Evolutionary conservation across 2,888 invertebrate genomes (phyloP).

Genomic region (Timandra comae): DNA sequence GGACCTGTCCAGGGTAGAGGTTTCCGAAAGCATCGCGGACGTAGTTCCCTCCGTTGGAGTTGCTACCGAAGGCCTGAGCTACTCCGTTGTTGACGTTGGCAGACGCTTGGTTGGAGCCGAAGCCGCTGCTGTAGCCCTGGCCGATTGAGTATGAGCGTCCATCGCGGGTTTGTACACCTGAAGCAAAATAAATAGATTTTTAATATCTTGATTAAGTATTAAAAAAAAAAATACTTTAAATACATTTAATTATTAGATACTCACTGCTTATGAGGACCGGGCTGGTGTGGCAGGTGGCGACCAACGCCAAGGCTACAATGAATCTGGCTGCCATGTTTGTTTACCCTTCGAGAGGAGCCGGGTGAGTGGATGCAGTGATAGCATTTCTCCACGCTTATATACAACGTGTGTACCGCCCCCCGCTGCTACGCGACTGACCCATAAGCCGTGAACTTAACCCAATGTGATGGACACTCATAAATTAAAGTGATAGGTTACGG

Average conservation of each 20-base stretch:
- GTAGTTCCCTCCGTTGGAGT: constrained; percentile 25
- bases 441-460: constrained; percentile 63
- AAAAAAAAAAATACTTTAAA: background rate
- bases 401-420: constrained; percentile 29
- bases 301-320: constrained; percentile 47
- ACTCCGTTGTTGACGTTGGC: constrained; percentile 37
- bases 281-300: constrained; percentile 52
- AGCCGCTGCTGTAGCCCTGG: constrained; percentile 42
- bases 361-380: constrained; percentile 67
- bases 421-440: constrained; percentile 48
- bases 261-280: constrained; percentile 59
- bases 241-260: constrained; percentile 15
- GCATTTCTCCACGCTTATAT: constrained; percentile 72
- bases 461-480: constrained; percentile 57
- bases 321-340: constrained; percentile 59
- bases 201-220: background rate
- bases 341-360: constrained; percentile 39
- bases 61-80: constrained; percentile 41
- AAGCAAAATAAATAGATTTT: constrained; percentile 7
- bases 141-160: constrained; percentile 51
- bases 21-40: constrained; percentile 32
- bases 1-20: constrained; percentile 39
- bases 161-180: constrained; percentile 52
- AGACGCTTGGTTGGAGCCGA: constrained; percentile 39
- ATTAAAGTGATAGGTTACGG: constrained; percentile 55